Evolutionary conservation across 2,113 vertebrate genomes (phyloP).

Genomic region (Ceratotherium simum): DNA sequence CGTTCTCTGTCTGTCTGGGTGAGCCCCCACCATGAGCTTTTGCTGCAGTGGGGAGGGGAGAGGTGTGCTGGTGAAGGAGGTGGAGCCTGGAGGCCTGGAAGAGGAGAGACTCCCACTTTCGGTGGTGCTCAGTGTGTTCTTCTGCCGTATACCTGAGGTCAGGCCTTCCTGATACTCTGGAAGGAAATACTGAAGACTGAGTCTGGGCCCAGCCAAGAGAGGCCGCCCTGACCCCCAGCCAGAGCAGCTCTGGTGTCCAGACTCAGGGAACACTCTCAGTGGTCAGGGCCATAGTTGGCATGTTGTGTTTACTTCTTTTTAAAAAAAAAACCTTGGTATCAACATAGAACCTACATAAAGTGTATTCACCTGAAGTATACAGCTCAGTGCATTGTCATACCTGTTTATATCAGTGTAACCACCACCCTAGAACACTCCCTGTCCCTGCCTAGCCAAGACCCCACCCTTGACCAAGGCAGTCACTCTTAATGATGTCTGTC

Average conservation of each 20-base stretch:
- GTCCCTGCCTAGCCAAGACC: not conserved
- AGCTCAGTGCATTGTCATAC: not conserved
- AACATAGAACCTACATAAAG: not conserved
- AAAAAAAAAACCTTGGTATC: not conserved
- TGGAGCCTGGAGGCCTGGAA: not conserved
- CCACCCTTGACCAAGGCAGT: not conserved
- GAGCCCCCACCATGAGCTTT: constrained; percentile 68
- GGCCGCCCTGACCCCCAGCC: not conserved
- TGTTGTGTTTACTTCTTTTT: not conserved
- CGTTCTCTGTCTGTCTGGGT: constrained; percentile 99
- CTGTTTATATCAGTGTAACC: not conserved
- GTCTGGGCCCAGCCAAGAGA: not conserved
- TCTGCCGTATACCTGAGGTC: not conserved
- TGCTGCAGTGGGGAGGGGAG: not conserved
- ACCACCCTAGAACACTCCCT: not conserved
- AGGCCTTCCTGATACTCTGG: not conserved
- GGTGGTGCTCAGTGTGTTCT: not conserved
- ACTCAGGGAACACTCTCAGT: not conserved
- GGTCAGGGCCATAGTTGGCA: not conserved
- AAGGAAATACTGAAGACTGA: not conserved
- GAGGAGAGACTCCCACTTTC: not conserved
- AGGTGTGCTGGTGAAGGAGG: not conserved
- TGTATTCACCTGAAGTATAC: not conserved
- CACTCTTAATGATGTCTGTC: not conserved
- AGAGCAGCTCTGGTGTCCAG: not conserved